phyloP scores from a whole-genome alignment of 2,113 vertebrate species.

The Lycocorax pyrrhopterus region DNA sequence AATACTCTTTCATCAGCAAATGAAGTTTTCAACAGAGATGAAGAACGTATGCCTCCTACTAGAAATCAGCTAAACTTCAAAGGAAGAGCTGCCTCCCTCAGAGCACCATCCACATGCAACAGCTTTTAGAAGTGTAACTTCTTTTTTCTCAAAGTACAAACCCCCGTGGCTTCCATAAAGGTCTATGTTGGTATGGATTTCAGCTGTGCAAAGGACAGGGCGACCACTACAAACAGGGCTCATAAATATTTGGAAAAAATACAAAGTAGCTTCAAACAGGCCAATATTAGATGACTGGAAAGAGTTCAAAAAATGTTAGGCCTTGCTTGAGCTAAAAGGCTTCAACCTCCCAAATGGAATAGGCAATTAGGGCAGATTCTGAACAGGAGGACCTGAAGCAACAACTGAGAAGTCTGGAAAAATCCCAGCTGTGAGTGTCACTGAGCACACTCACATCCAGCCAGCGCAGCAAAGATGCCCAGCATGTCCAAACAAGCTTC shows the following conservation, averaged over 20 bases:
- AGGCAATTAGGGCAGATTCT: background rate
- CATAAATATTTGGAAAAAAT: constrained; percentile 12
- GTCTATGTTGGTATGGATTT: background rate
- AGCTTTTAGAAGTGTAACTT: background rate
- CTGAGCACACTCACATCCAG: background rate
- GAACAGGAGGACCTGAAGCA: background rate
- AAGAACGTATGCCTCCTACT: background rate
- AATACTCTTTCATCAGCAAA: background rate
- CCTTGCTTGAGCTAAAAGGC: background rate
- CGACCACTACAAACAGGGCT: background rate
- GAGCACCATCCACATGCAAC: background rate
- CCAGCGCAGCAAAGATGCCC: background rate
- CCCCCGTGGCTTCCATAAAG: background rate
- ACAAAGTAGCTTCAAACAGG: constrained; percentile 4
- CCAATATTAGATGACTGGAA: background rate
- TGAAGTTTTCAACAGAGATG: background rate
- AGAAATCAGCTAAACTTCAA: background rate
- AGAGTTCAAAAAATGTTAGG: background rate
- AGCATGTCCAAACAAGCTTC: accelerated
- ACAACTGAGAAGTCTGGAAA: background rate
- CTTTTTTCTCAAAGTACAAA: background rate
- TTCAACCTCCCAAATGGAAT: background rate
- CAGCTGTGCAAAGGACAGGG: background rate
- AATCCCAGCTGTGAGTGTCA: background rate
- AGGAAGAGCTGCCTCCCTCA: background rate